Base-by-base conservation (phyloP, 2,113 vertebrate genomes). In the Chionodraco myersi region DNA sequence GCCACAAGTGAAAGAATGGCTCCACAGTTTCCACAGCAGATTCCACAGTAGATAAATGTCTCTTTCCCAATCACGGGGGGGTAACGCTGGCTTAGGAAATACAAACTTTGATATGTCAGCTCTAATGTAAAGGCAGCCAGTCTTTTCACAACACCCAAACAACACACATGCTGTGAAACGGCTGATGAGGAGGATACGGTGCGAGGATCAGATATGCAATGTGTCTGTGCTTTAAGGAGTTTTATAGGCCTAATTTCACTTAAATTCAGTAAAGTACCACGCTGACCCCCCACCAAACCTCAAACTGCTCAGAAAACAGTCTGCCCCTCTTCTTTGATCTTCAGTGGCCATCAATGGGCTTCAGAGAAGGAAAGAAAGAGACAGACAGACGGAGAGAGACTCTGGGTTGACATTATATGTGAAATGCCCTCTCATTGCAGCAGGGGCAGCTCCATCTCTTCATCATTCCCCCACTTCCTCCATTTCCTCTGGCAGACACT, bases 401-500 rank as follows among this genome's bases (percentile, higher is more conserved):
- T 80, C 81, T 58, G 62, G 71, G 79, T 80, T 77, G 48, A 75
- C 77, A 86, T 91, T 90, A 75, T 87, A 79, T 72, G 59, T 82
- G 83, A 91, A 88, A 79, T 82, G 59, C 82, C 70, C 65, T 89
- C 86, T 88, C 80, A 83, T 70, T 87, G 80, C 88, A 80, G 70
- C 72, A 34, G 65, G 66, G 67, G 74, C 76, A 75, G 80, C 77
- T 64, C 79, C 87, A 86, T 90, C 91, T 91, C 89, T 91, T 88
- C 92, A 93, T 92, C 90, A 90, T 89, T 82, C 81, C 82, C 90
- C 87, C 86, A 88, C 84, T 90, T 90, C 87, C 90, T 88, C 90
- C 84, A 89, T 92, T 89, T 90, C 92, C 88, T 90, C 83, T 75
- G 82, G 82, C 82, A 91, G 94, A 95, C 94, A 94, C 88, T 92